Base-by-base conservation (phyloP, 2,888 invertebrate genomes). In the Proisotoma minuta region DNA sequence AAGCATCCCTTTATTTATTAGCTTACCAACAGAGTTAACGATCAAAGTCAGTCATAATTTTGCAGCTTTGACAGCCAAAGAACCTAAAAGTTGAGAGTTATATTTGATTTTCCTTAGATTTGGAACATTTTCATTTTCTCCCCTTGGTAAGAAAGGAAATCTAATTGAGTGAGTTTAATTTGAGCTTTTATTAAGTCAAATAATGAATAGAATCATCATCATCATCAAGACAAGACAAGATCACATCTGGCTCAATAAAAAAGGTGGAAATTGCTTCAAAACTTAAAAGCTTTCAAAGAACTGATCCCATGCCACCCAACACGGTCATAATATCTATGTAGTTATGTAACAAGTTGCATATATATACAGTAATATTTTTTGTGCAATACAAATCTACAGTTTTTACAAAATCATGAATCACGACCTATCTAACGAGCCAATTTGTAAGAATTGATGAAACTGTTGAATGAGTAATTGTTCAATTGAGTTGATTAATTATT, bases 291-390 rank as follows among this genome's bases (percentile, higher is more conserved):
- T 59, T 20, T n/a, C 24, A 51, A 28, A n/a, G 2, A 24, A 26
- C 27, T 51, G 28, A 51, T 51, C 51, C 51, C 50, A 57, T 66
- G 60, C 66, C 66, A 66, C 66, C 66, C 66, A 66, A 63, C 63
- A 66, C 58, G 62, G 63, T 60, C 60, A 60, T 65, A n/a, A n/a
- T n/a, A n/a, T n/a, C n/a, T n/a, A n/a, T n/a, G n/a, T n/a, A n/a
- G n/a, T n/a, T n/a, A n/a, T n/a, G n/a, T n/a, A n/a, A n/a, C n/a
- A n/a, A n/a, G n/a, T n/a, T n/a, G n/a, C n/a, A n/a, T n/a, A n/a
- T n/a, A n/a, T n/a, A n/a, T n/a, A n/a, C n/a, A n/a, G n/a, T n/a
- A n/a, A n/a, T n/a, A n/a, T n/a, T n/a, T n/a, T n/a, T n/a, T n/a
- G n/a, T n/a, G n/a, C n/a, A n/a, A n/a, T n/a, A n/a, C n/a, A n/a